Base-by-base conservation (phyloP, 1,140 invertebrate genomes). In the Heliconius himera region DNA sequence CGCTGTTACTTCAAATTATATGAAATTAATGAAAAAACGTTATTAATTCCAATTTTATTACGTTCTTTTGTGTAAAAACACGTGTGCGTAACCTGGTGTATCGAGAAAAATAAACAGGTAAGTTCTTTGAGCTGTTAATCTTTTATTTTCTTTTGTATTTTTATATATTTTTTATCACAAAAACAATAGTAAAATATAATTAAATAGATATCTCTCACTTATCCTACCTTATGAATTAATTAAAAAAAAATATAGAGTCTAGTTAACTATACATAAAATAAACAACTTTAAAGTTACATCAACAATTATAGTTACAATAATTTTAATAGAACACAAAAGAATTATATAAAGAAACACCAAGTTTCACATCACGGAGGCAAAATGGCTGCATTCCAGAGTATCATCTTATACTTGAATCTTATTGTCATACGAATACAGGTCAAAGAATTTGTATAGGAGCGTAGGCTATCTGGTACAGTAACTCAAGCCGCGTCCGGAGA, bases 361-460 rank as follows among this genome's bases (percentile, higher is more conserved):
- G 73, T 46, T 76, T 71, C 85, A 83, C 80, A 72, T 83, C 80
- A 84, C 81, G 80, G 84, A 86, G 82, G 84, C 87, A 88, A 89
- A 84, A 88, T 88, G 88, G 87, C 88, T 87, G 85, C 88, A 89
- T 89, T 89, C 88, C 88, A 86, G 77, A 66, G 81, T 70, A 80
- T 66, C 71, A 78, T 73, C 74, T 74, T 60, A 60, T 13, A 46
- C 22, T 71, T 82, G 76, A 78, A 77, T 79, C 75, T 82, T 84
- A 82, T 80, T 22, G 18, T 11, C 41, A 74, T 78, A 46, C n/a
- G 0, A 66, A 83, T 84, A 88, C 78, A 76, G 75, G 79, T 77
- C 70, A 79, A 70, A 76, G 81, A 41, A 18, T 76, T 78, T 81
- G 71, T 66, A 66, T 29, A 66, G 26, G 26, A 77, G 80, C 82